Evolutionary conservation across 2,888 invertebrate genomes (phyloP), one percentile per base, ranked within the genome.

Genomic region (Melikaiella ostensackeni): DNA sequence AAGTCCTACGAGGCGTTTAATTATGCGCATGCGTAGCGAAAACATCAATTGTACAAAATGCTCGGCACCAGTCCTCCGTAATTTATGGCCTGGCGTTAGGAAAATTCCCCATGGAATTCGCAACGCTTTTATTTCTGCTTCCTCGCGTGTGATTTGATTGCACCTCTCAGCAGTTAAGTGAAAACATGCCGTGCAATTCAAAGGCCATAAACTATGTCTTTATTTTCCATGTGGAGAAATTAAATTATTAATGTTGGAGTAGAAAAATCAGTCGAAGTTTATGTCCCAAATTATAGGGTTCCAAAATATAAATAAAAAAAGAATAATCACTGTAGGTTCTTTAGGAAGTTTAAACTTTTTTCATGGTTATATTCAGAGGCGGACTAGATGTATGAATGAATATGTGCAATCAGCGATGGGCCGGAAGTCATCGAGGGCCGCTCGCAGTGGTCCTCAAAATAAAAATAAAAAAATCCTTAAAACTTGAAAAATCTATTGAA

Each of bases 21-120:
- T 77, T 75, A 77, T 75, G 59, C 70, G 55, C 62, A 66, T 70
- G 75, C 38, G 66, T 66, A 66, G 61, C 70, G 24, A 75, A 38
- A 61, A 77, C 70, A 75, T 75, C 75, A 38, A 70, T 66, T 75
- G 46, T 70, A 70, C 59, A 66, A 62, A 77, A 75, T 75, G 59
- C 59, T 59, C 59, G 27, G 16, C 27, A 59, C 59, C 59, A 27
- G 24, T 59, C 59, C 11, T 16, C 59, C 27, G 27, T 59, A 59
- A 59, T 59, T 59, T 59, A 59, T 59, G 27, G 21, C 59, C 59
- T 24, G 59, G 27, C 27, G 59, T 27, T 59, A 59, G 27, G 59
- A 59, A 27, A 59, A 24, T 59, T 59, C 7, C 27, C 16, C 59
- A 0, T 59, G 27, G 16, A 57, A 59, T 59, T 21, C 5, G 27